phyloP scores from a whole-genome alignment of 2,113 vertebrate species.

The Cynocephalus volans region DNA sequence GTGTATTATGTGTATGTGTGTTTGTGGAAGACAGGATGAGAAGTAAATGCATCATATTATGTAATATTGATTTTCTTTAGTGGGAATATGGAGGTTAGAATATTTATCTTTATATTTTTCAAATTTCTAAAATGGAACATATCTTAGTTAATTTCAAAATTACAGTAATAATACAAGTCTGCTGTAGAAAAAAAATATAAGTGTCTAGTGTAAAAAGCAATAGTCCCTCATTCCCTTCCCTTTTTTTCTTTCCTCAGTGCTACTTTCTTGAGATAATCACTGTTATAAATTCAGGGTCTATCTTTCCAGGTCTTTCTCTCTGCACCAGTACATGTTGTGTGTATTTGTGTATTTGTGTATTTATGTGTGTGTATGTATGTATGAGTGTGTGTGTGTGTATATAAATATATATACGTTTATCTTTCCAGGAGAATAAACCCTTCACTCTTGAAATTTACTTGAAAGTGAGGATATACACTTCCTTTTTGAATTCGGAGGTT shows the following conservation, averaged over 20 bases:
- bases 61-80: slow-evolving; percentile 4
- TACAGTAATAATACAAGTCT: background rate
- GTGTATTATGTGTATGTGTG: background rate
- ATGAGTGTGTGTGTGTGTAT: background rate
- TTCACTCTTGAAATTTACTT: slow-evolving; percentile 1
- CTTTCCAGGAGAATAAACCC: background rate
- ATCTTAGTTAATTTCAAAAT: background rate
- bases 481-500: background rate
- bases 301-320: background rate
- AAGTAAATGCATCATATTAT: background rate
- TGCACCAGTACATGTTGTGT: background rate
- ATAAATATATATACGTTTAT: background rate
- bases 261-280: background rate
- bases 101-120: background rate
- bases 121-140: background rate
- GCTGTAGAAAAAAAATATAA: background rate
- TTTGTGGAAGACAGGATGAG: background rate
- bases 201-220: background rate
- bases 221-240: background rate
- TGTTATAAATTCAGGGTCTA: background rate
- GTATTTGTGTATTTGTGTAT: background rate
- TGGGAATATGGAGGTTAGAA: background rate
- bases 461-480: background rate
- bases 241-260: background rate
- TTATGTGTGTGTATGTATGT: background rate